Base-by-base conservation (phyloP, 2,888 invertebrate species). In the Zhengitettix transpicula region DNA sequence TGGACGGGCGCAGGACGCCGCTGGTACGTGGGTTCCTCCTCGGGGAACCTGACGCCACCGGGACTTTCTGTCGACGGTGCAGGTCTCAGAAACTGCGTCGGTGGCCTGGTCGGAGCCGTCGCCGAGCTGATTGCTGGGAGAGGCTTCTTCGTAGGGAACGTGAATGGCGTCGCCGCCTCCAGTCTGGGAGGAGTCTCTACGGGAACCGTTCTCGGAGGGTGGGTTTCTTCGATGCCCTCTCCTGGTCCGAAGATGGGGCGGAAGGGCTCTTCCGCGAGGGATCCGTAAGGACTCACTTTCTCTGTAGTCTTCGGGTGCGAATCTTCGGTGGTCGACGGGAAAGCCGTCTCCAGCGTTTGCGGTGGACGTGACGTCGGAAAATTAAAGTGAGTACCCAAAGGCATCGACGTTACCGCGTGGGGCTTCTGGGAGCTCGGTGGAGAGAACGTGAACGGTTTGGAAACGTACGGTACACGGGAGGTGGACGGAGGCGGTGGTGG, bases 231-330 rank as follows among this genome's bases (percentile, higher is more conserved):
- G 14, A 55, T 60, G 41, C 51, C 51, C 41, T 65, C 64, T 28
- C 58, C 59, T 11, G 67, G 66, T 9, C 65, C 66, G 61, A 65
- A 64, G 42, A 67, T 67, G 53, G 67, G 67, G 47, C 66, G 64
- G 58, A 67, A 67, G 52, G 66, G 67, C 44, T 66, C 67, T 28
- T 67, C 66, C 12, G 62, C 62, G 41, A 60, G 58, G 1, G 52
- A 52, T 9, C 64, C 65, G 58, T 64, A 66, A 11, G 66, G 65
- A 17, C 58, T 63, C 47, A 52, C 54, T 14, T 55, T 51, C 28
- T 41, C 15, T 14, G 60, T 17, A 17, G 17, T 51, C 40, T 14
- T 56, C 10, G 40, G 40, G 55, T 1, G n/a, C 7, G 55, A 40
- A 8, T 8, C 17, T 9, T n/a, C 17, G 12, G 15, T 1, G 15